A percentile compares a stretch with the other conserved stretches of the same genome.
These are phyloP conservation scores for Polyommatus icarus DNA, from an alignment of 2,888 invertebrate species.

Conservation along the genomic window DNA sequence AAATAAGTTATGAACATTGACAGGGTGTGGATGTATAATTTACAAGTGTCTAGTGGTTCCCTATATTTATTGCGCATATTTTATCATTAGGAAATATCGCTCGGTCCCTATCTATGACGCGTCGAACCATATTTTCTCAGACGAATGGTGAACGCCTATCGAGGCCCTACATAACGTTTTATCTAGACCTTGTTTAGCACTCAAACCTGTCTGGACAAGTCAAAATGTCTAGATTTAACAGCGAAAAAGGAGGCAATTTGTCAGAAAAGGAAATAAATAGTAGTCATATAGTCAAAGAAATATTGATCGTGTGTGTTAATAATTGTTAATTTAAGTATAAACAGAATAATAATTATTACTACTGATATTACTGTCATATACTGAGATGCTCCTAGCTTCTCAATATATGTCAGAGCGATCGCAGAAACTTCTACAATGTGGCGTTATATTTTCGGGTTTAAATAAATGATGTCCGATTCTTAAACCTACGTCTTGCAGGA, in stretches of 20 bases:
- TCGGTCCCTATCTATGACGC: conserved; percentile 38
- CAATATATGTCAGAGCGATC: too few relatives aligned
- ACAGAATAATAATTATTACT: too few relatives aligned
- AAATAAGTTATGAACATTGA: not conserved
- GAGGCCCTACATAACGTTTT: conserved; percentile 33
- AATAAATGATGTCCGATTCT: too few relatives aligned
- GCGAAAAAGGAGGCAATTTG: not conserved
- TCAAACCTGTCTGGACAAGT: not conserved
- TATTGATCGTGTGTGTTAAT: too few relatives aligned
- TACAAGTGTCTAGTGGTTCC: conserved; percentile 16
- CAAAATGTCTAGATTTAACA: not conserved
- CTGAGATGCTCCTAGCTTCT: too few relatives aligned
- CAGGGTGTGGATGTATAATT: conserved; percentile 11
- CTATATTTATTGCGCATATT: conserved; percentile 41
- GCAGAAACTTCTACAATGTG: too few relatives aligned
- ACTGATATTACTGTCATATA: too few relatives aligned
- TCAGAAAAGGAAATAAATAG: too few relatives aligned
- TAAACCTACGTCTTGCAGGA: too few relatives aligned
- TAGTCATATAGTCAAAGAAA: too few relatives aligned
- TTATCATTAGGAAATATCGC: conserved; percentile 44
- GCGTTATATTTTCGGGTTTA: too few relatives aligned
- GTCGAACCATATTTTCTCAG: conserved; percentile 39
- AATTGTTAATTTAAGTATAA: too few relatives aligned
- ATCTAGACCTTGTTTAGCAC: conserved; percentile 13
- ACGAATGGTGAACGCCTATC: conserved; percentile 36